These are phyloP conservation scores for Theretra japonica DNA, from an alignment of 2,888 invertebrate species.

Conservation along the genomic window DNA sequence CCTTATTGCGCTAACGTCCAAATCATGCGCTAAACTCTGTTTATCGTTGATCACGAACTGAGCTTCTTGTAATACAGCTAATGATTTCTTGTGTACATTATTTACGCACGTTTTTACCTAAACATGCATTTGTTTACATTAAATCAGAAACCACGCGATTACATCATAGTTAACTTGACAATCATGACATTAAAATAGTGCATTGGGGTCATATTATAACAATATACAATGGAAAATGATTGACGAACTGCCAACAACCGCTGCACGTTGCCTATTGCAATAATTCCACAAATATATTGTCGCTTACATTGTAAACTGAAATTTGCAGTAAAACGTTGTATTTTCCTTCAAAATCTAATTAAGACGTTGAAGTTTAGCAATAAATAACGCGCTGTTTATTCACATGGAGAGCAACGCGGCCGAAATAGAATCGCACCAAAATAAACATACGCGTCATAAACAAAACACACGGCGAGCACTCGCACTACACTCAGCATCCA, in stretches of 20 bases:
- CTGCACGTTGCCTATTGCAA: background rate
- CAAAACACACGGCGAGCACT: constrained; percentile 53
- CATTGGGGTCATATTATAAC: constrained; percentile 25
- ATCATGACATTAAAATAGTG: constrained; percentile 18
- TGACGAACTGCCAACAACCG: constrained; percentile 20
- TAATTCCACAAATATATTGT: constrained; percentile 14
- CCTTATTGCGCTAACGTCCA: constrained; percentile 32
- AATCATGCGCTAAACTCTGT: constrained; percentile 17
- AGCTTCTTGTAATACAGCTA: background rate
- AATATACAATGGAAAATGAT: constrained; percentile 26
- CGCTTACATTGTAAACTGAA: constrained; percentile 3
- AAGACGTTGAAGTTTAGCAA: constrained; percentile 43
- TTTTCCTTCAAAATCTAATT: constrained; percentile 26
- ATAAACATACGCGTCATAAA: constrained; percentile 67
- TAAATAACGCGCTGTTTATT: constrained; percentile 68
- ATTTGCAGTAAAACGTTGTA: constrained; percentile 9
- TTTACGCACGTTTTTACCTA: background rate
- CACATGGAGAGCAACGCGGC: constrained; percentile 66
- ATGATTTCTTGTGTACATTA: no score
- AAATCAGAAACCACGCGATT: background rate
- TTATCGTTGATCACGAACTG: background rate
- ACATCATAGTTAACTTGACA: constrained; percentile 3
- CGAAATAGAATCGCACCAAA: constrained; percentile 75
- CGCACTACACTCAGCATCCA: constrained; percentile 51
- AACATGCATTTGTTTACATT: background rate